Evolutionary conservation across 1,140 invertebrate species (phyloP).

Genomic region (Tribolium castaneum): DNA sequence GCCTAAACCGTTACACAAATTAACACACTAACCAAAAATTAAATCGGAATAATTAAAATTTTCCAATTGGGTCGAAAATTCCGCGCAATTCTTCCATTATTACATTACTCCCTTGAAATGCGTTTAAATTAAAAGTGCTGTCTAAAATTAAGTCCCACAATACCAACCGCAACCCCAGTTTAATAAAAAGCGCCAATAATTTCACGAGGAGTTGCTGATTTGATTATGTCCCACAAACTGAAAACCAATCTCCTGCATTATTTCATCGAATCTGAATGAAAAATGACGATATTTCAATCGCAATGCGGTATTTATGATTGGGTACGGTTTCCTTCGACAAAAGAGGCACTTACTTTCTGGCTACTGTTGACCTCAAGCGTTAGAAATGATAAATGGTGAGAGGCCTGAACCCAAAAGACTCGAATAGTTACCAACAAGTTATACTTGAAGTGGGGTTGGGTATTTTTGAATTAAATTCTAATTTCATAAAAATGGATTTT

Average conservation of each 20-base stretch:
- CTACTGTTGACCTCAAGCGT: background rate
- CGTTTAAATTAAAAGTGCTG: conserved; percentile 3
- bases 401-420: background rate
- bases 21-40: background rate
- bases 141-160: conserved; percentile 13
- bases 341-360: conserved; percentile 6
- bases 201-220: conserved; percentile 10
- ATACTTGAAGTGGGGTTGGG: background rate
- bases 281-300: background rate
- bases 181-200: conserved; percentile 21
- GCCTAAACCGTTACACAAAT: background rate
- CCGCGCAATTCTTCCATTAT: background rate
- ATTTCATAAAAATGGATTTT: background rate
- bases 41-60: background rate
- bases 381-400: conserved; percentile 14
- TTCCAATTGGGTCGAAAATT: background rate
- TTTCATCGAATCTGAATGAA: background rate
- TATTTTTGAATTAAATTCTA: background rate
- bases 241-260: conserved; percentile 17
- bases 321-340: background rate
- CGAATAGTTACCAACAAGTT: conserved; percentile 31
- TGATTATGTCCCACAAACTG: background rate
- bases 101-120: background rate
- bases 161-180: background rate
- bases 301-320: background rate